Evolutionary conservation across 2,113 vertebrate genomes (phyloP), one percentile per base, ranked within the genome.

Genomic region (Neotoma lepida): DNA sequence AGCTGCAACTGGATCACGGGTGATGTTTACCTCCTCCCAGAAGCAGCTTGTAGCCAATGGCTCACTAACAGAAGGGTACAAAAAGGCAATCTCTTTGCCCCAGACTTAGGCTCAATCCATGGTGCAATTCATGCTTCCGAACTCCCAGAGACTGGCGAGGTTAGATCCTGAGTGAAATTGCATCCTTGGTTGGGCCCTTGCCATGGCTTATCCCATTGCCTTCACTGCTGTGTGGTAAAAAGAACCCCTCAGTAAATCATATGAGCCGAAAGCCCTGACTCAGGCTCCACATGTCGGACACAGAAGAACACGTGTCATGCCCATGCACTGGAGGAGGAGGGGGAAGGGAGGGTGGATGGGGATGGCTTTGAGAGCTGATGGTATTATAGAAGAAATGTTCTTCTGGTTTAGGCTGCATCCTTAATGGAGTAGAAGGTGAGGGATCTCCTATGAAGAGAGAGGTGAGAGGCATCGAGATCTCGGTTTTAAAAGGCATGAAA

Each of bases 171-270:
- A 44, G 24, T 33, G 74, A 91, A 64, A 51, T n/a, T 44, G 39
- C 18, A n/a, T 33, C 30, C 64, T 81, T 39, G 15, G 51, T 77
- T 51, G 58, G 54, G 41, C 28, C 13, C 15, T 61, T 44, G 8
- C 26, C 30, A 13, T 56, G 46, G 44, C 35, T 70, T 77, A 54
- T 51, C 54, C 49, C 66, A 20, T 71, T 88, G 33, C 8, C n/a
- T 70, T 88, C 66, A 15, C 12, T 61, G 33, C 15, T 90, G 8
- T 66, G 56, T 85, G 58, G 49, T 68, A 64, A 91, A 82, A n/a
- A 92, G 54, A 93, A 94, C 10, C 1, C 1, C 44, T 91, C 35
- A 54, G 33, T 71, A 91, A 87, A 77, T 90, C 56, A 93, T 30
- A 78, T 56, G 84, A 35, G 18, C 26, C 20, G 13, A 86, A 46